Evolutionary conservation across 2,888 invertebrate genomes (phyloP).

Genomic region (Dastarcus helophoroides): DNA sequence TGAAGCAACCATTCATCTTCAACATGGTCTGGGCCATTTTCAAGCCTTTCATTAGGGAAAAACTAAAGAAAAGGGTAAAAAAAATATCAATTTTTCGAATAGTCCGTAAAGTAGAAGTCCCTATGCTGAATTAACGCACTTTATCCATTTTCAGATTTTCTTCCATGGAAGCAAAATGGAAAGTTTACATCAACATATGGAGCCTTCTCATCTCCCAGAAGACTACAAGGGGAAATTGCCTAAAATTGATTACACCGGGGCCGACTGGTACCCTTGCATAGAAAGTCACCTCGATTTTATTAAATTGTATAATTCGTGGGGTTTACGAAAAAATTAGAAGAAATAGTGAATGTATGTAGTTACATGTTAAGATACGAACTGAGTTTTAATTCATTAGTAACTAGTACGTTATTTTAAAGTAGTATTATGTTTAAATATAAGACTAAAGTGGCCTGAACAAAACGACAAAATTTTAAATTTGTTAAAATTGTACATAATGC

Average conservation of each 20-base stretch:
- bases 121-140: too few species aligned
- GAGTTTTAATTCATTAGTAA: too few species aligned
- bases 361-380: too few species aligned
- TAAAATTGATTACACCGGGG: conserved; percentile 63
- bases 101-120: too few species aligned
- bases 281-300: conserved; percentile 53
- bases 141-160: conserved; percentile 50
- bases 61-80: conserved; percentile 64
- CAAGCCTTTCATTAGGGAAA: conserved; percentile 71
- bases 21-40: conserved; percentile 76
- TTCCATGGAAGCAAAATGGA: conserved; percentile 74
- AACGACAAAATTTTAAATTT: too few species aligned
- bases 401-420: too few species aligned
- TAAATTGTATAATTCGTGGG: conserved; percentile 56
- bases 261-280: conserved; percentile 66
- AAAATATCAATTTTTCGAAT: too few species aligned
- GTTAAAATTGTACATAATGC: too few species aligned
- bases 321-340: conserved; percentile 44
- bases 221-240: conserved; percentile 68
- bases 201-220: conserved; percentile 55
- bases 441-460: too few species aligned
- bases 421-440: too few species aligned
- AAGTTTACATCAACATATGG: conserved; percentile 61
- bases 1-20: conserved; percentile 75
- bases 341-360: too few species aligned